Evolutionary conservation across 1,140 invertebrate genomes (phyloP).

Genomic region (Oreohelix idahoensis): DNA sequence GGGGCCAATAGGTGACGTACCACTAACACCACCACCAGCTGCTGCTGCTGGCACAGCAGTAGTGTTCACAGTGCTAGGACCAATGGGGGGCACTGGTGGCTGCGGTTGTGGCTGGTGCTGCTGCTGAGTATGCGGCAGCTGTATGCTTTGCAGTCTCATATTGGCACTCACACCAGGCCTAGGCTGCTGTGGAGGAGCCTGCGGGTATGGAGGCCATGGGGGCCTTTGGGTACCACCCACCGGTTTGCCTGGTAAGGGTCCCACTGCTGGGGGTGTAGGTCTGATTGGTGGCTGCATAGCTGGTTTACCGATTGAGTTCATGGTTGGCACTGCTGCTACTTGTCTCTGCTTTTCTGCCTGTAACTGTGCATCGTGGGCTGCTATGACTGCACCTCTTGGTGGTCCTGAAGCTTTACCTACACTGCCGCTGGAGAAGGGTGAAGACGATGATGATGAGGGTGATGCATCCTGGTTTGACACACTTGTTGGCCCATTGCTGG

Average conservation of each 20-base stretch:
- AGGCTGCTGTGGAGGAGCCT: conserved; percentile 1
- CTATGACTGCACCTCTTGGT: conserved; percentile 87
- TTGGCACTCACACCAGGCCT: conserved; percentile 15
- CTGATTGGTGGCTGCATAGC: conserved; percentile 58
- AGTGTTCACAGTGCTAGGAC: conserved; percentile 37
- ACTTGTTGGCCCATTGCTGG: conserved; percentile 41
- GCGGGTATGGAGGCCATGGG: conserved; percentile 52
- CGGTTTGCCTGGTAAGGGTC: conserved; percentile 43
- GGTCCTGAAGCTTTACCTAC: conserved; percentile 77
- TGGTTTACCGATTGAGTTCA: conserved; percentile 44
- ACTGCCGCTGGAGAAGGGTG: conserved; percentile 49
- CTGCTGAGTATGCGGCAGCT: conserved; percentile 51
- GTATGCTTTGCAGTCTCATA: conserved; percentile 41
- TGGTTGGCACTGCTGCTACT: conserved; percentile 68
- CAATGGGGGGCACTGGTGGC: conserved; percentile 48
- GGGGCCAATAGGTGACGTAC: conserved; percentile 75
- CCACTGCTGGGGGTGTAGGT: conserved; percentile 22
- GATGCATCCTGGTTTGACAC: conserved; percentile 41
- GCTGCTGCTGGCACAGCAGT: conserved; percentile 35
- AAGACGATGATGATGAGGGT: conserved; percentile 73
- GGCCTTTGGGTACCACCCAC: conserved; percentile 47
- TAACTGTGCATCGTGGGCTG: conserved; percentile 93
- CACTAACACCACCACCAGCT: not conserved
- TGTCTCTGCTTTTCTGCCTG: conserved; percentile 78
- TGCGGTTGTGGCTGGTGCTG: conserved; percentile 40